Evolutionary conservation across 2,888 invertebrate species (phyloP).

Genomic region (Macrostomum cliftonense): DNA sequence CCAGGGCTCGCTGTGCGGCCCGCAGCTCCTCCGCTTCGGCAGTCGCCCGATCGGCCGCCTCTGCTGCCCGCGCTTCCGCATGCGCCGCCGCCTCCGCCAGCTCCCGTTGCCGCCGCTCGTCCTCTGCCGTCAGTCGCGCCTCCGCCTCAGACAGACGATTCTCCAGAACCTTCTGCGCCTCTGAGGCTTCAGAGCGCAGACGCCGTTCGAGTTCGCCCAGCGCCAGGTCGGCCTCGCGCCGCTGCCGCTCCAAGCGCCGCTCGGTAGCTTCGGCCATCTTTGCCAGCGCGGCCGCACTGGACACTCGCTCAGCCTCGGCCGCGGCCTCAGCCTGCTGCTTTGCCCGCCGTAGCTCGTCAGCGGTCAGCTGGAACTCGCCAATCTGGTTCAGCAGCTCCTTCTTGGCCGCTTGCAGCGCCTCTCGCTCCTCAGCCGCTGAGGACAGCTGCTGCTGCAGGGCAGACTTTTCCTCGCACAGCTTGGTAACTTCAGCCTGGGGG

Average conservation of each 20-base stretch:
- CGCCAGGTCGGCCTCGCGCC: no score
- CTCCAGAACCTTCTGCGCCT: conserved; percentile 22
- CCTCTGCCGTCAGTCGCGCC: conserved; percentile 29
- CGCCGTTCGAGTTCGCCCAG: neutral
- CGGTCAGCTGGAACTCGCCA: conserved; percentile 14
- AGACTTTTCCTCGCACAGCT: conserved; percentile 34
- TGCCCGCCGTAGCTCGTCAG: conserved; percentile 14
- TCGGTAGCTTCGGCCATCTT: no score
- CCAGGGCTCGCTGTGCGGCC: conserved; percentile 19
- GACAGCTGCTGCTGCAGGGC: conserved; percentile 31
- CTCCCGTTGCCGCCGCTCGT: conserved; percentile 21
- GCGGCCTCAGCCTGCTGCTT: conserved; percentile 18
- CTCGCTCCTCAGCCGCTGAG: conserved; percentile 19
- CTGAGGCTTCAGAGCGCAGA: neutral
- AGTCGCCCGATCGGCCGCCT: conserved; percentile 31
- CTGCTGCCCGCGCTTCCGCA: conserved; percentile 23
- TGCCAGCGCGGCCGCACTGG: no score
- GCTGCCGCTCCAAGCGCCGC: no score
- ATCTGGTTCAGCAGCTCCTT: conserved; percentile 23
- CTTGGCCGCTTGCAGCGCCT: conserved; percentile 22
- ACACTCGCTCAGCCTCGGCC: conserved; percentile 15
- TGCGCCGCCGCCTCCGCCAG: conserved; percentile 22
- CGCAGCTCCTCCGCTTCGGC: conserved; percentile 30
- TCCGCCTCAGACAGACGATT: conserved; percentile 34
- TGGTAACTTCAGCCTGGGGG: conserved; percentile 25